Conservation (phyloP, 2,113 vertebrate species). For the Crotalus helleri region DNA sequence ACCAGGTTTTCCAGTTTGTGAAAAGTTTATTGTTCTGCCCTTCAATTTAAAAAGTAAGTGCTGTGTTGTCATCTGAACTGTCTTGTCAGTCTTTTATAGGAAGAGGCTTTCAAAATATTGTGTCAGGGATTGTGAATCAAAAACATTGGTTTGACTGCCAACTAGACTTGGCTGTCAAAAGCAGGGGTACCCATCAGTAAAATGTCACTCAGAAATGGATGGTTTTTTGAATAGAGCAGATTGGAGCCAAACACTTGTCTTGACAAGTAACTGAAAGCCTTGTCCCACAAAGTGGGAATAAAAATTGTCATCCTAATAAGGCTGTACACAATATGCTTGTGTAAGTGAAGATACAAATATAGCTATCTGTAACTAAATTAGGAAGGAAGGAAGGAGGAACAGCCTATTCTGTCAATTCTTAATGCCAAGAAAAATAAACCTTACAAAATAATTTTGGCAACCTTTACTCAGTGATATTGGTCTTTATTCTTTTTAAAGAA, state of each 20-base stretch:
- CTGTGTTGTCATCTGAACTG: constrained; percentile 56
- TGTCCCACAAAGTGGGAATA: background rate
- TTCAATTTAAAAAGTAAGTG: constrained; percentile 52
- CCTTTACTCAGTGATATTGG: background rate
- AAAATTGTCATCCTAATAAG: background rate
- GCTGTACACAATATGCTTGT: background rate
- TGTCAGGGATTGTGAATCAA: constrained; percentile 55
- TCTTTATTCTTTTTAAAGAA: constrained; percentile 34
- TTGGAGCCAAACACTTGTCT: background rate
- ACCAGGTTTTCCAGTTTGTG: constrained; percentile 50
- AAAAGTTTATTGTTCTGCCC: background rate
- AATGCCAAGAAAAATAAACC: background rate
- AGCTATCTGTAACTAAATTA: background rate
- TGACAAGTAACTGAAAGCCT: background rate
- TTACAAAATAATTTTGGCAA: background rate
- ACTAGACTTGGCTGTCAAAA: constrained; percentile 46
- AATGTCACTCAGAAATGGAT: background rate
- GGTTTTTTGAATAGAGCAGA: background rate
- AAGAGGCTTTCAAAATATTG: constrained; percentile 67
- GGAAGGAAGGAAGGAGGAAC: background rate
- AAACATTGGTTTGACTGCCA: constrained; percentile 56
- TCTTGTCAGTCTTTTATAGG: constrained; percentile 54
- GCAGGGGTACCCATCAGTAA: constrained; percentile 38
- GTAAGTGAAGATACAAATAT: background rate
- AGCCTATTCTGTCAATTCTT: background rate